A percentile compares a stretch with the other conserved stretches of the same genome.
phyloP scores from a whole-genome alignment of 2,113 vertebrate genomes.

The Psephotus haematonotus region DNA sequence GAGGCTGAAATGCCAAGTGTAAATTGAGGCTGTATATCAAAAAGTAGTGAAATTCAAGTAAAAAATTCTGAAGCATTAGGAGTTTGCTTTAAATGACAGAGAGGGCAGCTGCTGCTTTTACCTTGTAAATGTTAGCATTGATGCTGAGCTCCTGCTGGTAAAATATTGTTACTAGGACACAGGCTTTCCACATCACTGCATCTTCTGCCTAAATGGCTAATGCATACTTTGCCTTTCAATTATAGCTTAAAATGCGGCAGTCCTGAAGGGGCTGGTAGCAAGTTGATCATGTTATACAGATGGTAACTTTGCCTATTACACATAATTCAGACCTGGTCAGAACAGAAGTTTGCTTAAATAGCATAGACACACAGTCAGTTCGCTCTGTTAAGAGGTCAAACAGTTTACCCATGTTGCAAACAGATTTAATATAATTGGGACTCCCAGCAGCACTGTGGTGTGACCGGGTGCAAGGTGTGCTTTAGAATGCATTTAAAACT shows the following conservation, averaged over 20 bases:
- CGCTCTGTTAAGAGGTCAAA: neutral
- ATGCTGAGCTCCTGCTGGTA: neutral
- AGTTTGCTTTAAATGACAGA: neutral
- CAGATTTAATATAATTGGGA: neutral
- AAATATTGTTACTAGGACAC: neutral
- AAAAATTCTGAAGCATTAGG: neutral
- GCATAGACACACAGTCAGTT: neutral
- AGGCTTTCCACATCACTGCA: neutral
- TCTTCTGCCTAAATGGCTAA: neutral
- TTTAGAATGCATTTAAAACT: neutral
- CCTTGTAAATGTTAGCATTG: neutral
- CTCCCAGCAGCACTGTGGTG: neutral
- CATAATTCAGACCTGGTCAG: neutral
- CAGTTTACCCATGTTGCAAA: neutral
- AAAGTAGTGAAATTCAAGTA: neutral
- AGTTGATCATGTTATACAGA: neutral
- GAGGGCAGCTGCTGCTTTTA: neutral
- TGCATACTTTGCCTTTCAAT: conserved; percentile 28
- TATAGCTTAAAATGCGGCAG: neutral
- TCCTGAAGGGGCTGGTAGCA: neutral
- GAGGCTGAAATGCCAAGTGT: neutral
- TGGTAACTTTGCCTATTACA: neutral
- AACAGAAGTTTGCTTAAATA: neutral
- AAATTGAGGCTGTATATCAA: neutral
- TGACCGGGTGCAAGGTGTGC: neutral